Percentiles rank a stretch among this genome's conserved stretches.
phyloP scores from a whole-genome alignment of 2,888 invertebrate species.

The Abscondita cerata region DNA sequence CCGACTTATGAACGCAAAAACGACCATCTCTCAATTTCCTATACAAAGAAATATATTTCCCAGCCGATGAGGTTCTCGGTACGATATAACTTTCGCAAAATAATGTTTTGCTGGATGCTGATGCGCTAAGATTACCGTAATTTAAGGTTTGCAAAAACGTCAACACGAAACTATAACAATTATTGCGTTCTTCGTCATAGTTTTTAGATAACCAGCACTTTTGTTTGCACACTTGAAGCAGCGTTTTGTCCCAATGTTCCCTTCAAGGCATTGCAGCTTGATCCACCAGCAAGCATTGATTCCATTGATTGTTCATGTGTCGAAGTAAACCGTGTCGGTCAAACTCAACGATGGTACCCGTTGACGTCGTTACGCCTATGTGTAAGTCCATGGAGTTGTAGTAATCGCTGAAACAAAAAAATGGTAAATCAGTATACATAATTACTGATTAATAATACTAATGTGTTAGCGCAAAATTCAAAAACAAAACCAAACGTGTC shows the following conservation, averaged over 20 bases:
- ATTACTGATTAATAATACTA: no score
- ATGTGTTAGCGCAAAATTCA: no score
- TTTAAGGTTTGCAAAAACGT: conserved; percentile 77
- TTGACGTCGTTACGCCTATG: conserved; percentile 87
- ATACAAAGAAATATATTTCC: conserved; percentile 85
- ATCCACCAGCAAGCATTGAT: conserved; percentile 73
- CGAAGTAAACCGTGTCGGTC: conserved; percentile 77
- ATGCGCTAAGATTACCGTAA: conserved; percentile 73
- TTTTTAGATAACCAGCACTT: conserved; percentile 70
- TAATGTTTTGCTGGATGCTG: conserved; percentile 69
- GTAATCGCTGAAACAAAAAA: conserved; percentile 73
- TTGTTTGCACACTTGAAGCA: conserved; percentile 69
- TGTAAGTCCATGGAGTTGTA: conserved; percentile 85
- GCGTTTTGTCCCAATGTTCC: conserved; percentile 73
- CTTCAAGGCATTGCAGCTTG: conserved; percentile 70
- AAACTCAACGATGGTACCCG: conserved; percentile 82
- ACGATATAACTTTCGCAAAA: conserved; percentile 85
- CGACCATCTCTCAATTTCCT: conserved; percentile 69
- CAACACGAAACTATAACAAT: conserved; percentile 88
- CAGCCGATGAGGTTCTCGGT: conserved; percentile 80
- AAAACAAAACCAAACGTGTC: no score
- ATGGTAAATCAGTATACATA: conserved; percentile 9
- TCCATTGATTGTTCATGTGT: conserved; percentile 65
- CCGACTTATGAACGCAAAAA: conserved; percentile 61
- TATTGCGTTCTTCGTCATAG: conserved; percentile 79